Evolutionary conservation across 2,888 invertebrate species (phyloP).

Genomic region (Ectemnius lituratus): DNA sequence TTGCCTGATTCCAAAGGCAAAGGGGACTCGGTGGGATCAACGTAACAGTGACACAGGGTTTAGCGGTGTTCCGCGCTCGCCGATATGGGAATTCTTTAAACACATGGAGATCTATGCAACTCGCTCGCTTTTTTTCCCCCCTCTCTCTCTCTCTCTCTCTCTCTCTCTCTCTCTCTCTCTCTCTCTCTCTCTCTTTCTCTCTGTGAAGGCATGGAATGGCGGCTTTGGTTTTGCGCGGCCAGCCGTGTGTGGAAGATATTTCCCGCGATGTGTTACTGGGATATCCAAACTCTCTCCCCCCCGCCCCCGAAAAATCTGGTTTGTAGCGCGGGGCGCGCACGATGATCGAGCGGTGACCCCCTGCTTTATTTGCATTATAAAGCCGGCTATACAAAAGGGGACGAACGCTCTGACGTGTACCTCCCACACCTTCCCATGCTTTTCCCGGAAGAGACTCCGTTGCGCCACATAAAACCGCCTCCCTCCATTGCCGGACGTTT

Average conservation of each 20-base stretch:
- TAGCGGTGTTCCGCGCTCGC: too few species aligned
- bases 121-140: background rate
- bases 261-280: slow-evolving; percentile 42
- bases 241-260: slow-evolving; percentile 40
- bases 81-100: too few species aligned
- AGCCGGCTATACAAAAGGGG: slow-evolving; percentile 53
- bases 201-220: too few species aligned
- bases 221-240: slow-evolving; percentile 36
- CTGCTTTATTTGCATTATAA: slow-evolving; percentile 67
- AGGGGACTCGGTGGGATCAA: too few species aligned
- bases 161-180: background rate
- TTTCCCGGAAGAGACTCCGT: slow-evolving; percentile 51
- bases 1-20: too few species aligned
- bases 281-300: slow-evolving; percentile 46
- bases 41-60: too few species aligned
- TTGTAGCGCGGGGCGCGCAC: slow-evolving; percentile 41
- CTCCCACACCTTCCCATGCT: slow-evolving; percentile 52
- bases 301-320: slow-evolving; percentile 47
- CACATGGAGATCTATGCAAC: too few species aligned
- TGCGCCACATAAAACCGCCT: slow-evolving; percentile 57
- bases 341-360: slow-evolving; percentile 42
- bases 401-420: slow-evolving; percentile 46
- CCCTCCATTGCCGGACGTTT: slow-evolving; percentile 35
- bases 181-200: too few species aligned
- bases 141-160: too few species aligned